Evolutionary conservation across 2,888 invertebrate genomes (phyloP).

Genomic region (Thelaira solivaga): DNA sequence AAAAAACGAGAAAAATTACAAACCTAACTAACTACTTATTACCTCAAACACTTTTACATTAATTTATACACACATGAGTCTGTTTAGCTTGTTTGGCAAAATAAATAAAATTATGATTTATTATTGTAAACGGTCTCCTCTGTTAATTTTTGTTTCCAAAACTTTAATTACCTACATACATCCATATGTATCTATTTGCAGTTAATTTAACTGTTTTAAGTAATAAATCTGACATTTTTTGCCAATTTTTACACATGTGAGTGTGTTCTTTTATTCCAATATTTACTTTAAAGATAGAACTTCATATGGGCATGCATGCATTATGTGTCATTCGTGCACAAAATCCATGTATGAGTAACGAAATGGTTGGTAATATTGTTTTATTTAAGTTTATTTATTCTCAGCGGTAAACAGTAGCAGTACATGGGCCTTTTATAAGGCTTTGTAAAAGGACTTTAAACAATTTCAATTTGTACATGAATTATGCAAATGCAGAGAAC

Average conservation of each 20-base stretch:
- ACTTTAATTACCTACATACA: slow-evolving; percentile 58
- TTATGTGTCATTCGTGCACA: slow-evolving; percentile 38
- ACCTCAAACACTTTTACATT: slow-evolving; percentile 20
- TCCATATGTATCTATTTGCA: slow-evolving; percentile 53
- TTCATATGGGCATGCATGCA: slow-evolving; percentile 33
- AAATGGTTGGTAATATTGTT: slow-evolving; percentile 10
- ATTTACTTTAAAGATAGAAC: slow-evolving; percentile 52
- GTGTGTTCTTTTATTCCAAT: slow-evolving; percentile 14
- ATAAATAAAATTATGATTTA: slow-evolving; percentile 45
- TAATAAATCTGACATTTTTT: slow-evolving; percentile 50
- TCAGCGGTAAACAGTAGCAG: too few relatives aligned
- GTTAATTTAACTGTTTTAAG: slow-evolving; percentile 53
- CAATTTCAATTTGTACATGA: too few relatives aligned
- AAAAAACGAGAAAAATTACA: slow-evolving; percentile 17
- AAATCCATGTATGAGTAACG: background rate
- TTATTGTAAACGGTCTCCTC: slow-evolving; percentile 42
- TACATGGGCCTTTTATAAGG: too few relatives aligned
- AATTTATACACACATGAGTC: background rate
- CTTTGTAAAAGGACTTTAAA: too few relatives aligned
- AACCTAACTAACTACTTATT: too few relatives aligned
- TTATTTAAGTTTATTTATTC: too few relatives aligned
- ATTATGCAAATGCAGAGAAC: too few relatives aligned
- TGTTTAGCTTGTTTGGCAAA: background rate
- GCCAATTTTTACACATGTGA: slow-evolving; percentile 30
- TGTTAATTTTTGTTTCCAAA: slow-evolving; percentile 1